Evolutionary conservation across 2,113 vertebrate genomes (phyloP).

Genomic region (Amazona guildingii): DNA sequence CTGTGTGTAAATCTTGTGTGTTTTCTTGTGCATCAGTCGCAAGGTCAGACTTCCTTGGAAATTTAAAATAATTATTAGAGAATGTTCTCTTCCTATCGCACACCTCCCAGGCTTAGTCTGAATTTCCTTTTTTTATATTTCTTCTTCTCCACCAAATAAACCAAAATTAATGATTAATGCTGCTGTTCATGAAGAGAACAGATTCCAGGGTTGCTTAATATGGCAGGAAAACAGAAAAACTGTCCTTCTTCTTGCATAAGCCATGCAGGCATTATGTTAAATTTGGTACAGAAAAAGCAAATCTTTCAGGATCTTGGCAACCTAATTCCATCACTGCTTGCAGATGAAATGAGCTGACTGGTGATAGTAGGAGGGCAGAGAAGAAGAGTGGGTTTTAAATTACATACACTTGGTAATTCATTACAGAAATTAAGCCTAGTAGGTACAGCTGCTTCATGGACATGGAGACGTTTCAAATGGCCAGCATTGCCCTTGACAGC

Average conservation of each 20-base stretch:
- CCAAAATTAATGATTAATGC: background rate
- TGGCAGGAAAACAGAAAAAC: background rate
- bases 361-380: background rate
- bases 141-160: background rate
- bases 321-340: background rate
- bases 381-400: background rate
- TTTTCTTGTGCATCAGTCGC: background rate
- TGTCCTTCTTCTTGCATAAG: background rate
- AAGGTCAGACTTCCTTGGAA: background rate
- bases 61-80: background rate
- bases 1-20: background rate
- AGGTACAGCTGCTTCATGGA: background rate
- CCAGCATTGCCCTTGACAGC: constrained; percentile 1
- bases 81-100: background rate
- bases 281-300: constrained; percentile 13
- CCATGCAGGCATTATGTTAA: background rate
- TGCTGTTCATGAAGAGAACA: background rate
- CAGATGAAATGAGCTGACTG: constrained; percentile 12
- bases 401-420: background rate
- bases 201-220: background rate
- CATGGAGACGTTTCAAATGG: background rate
- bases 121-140: background rate
- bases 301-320: background rate
- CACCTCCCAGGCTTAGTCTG: background rate
- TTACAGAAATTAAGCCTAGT: constrained; percentile 14